These are phyloP conservation scores for Drosophila trichaetosa DNA, from an alignment of 2,888 invertebrate genomes.

Conservation along the genomic window DNA sequence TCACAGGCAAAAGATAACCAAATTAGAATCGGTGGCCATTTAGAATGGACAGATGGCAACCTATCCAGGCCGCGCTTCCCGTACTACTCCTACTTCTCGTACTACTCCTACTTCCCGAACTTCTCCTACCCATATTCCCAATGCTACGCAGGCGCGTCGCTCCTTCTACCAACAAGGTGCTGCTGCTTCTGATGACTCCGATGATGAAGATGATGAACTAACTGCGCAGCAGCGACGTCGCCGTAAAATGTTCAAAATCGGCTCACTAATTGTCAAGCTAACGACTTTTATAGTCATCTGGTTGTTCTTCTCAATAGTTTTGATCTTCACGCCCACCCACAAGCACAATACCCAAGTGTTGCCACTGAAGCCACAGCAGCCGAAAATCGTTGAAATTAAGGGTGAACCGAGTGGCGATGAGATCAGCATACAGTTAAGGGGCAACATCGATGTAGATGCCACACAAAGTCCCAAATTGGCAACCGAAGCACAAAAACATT, in stretches of 20 bases:
- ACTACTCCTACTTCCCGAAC: neutral
- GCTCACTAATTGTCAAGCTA: conserved; percentile 14
- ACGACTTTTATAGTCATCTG: conserved; percentile 15
- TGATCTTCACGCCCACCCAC: conserved; percentile 13
- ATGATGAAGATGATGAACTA: conserved; percentile 9
- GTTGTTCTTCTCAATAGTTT: conserved; percentile 26
- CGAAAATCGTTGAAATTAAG: neutral
- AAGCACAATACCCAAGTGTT: neutral
- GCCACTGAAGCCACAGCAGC: conserved; percentile 4
- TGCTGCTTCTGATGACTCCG: neutral
- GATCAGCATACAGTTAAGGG: conserved; percentile 15
- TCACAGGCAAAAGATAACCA: neutral
- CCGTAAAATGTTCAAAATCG: neutral
- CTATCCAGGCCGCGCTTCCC: neutral
- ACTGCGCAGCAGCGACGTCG: conserved; percentile 23
- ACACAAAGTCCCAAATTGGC: conserved; percentile 16
- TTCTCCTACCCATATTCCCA: neutral
- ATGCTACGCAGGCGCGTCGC: conserved; percentile 28
- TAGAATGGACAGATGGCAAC: neutral
- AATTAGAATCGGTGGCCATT: neutral
- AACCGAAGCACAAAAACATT: neutral
- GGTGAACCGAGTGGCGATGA: neutral
- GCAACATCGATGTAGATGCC: conserved; percentile 23
- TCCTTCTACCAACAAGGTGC: conserved; percentile 13
- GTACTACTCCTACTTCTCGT: neutral